Conservation (phyloP, 2,888 invertebrate genomes). For the Unio delphinus region DNA sequence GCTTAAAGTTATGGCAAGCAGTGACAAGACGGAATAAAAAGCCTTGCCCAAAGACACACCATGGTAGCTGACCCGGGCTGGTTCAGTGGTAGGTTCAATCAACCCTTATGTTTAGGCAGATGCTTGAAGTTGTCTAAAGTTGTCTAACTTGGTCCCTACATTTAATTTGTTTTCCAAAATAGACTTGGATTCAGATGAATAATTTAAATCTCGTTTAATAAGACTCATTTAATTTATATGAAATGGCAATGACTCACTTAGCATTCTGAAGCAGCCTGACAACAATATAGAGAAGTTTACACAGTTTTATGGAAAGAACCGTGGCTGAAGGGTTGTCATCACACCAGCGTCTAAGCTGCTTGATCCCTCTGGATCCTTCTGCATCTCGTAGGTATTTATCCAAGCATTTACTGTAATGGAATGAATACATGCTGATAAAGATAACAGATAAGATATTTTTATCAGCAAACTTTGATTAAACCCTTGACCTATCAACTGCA, state of each 20-base stretch:
- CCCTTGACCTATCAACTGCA: neutral
- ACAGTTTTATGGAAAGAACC: conserved; percentile 40
- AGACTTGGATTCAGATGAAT: too few species aligned
- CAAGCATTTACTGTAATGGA: conserved; percentile 44
- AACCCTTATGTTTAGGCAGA: too few species aligned
- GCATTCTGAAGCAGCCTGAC: conserved; percentile 63
- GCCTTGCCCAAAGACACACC: too few species aligned
- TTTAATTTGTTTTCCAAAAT: too few species aligned
- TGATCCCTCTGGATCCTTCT: conserved; percentile 54
- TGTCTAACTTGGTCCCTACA: too few species aligned
- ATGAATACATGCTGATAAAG: conserved; percentile 1
- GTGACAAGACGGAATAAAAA: too few species aligned
- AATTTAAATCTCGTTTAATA: too few species aligned
- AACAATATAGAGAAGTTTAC: conserved; percentile 60
- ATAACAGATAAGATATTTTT: neutral
- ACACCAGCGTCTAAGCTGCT: conserved; percentile 48
- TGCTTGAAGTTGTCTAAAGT: too few species aligned
- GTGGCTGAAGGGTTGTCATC: conserved; percentile 19
- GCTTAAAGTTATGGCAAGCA: too few species aligned
- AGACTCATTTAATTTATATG: too few species aligned
- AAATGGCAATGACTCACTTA: conserved; percentile 29
- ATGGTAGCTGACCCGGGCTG: too few species aligned
- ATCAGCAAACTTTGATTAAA: neutral
- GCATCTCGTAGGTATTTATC: conserved; percentile 63
- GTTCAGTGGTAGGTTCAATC: too few species aligned